phyloP scores from a whole-genome alignment of 2,797 vertebrate species.

The Melanotaenia boesemani region DNA sequence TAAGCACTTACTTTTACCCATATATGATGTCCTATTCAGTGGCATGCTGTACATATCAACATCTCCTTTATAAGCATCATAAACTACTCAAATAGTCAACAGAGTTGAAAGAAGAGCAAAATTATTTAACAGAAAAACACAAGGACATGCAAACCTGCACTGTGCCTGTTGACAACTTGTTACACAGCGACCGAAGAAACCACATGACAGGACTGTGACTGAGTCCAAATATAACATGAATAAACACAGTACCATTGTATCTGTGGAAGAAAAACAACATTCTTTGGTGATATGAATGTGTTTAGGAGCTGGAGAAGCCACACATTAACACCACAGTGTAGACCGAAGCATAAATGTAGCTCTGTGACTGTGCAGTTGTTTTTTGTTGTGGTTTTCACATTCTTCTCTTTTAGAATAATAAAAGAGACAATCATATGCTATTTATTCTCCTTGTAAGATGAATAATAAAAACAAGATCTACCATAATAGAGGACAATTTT shows the following conservation, averaged over 20 bases:
- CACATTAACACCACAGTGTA: slow-evolving; percentile 72
- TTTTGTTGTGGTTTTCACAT: slow-evolving; percentile 72
- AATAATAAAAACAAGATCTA: slow-evolving; percentile 70
- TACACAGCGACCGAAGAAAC: slow-evolving; percentile 55
- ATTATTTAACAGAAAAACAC: slow-evolving; percentile 15
- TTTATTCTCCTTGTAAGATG: slow-evolving; percentile 63
- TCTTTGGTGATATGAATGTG: slow-evolving; percentile 74
- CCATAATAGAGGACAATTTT: slow-evolving; percentile 69
- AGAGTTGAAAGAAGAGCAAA: slow-evolving; percentile 20
- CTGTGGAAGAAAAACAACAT: slow-evolving; percentile 73
- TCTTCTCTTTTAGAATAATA: slow-evolving; percentile 51
- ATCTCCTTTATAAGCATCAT: background rate
- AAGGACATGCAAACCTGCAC: slow-evolving; percentile 36
- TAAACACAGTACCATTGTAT: slow-evolving; percentile 71
- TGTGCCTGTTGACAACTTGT: slow-evolving; percentile 54
- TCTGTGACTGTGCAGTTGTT: slow-evolving; percentile 44
- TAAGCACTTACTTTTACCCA: no score
- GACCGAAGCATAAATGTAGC: slow-evolving; percentile 68
- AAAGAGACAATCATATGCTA: slow-evolving; percentile 55
- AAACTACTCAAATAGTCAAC: slow-evolving; percentile 6
- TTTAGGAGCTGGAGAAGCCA: slow-evolving; percentile 75
- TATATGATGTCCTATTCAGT: background rate
- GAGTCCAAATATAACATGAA: slow-evolving; percentile 65
- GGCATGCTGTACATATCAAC: background rate
- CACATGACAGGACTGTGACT: slow-evolving; percentile 57